Evolutionary conservation across 2,113 vertebrate genomes (phyloP), one percentile per base, ranked within the genome.

Genomic region (Megaleporinus macrocephalus): DNA sequence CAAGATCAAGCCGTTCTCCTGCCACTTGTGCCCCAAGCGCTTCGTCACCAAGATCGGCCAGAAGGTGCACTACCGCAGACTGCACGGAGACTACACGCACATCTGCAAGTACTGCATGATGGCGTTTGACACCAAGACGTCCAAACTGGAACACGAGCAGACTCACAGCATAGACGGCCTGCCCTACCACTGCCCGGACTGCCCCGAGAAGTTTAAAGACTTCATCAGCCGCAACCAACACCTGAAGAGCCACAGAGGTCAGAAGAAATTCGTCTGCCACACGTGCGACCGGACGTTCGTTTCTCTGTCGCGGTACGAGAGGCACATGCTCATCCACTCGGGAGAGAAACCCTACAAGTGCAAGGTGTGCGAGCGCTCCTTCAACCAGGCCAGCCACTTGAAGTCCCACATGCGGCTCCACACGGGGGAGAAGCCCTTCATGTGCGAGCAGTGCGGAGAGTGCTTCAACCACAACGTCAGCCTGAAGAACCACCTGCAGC

Each of bases 391-490:
- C 10, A 55, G 79, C 10, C 79, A 80, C 71, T 70, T 80, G 57
- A 80, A 80, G n/a, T 80, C 79, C 9, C 79, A 78, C 69, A 73
- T 66, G 70, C 70, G 79, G 0, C 79, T 80, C 59, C 79, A 80
- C 79, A 80, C 79, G 15, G 79, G 79, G 5, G 79, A 80, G 27
- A 18, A 71, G 70, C 79, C 79, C 24, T 80, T 80, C 79, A 80
- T 80, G 79, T 80, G 79, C 59, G 79, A 80, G 29, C 79, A 73
- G 70, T 80, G 79, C 29, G 79, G 79, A 29, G 61, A 73, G 29
- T 80, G 79, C 41, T 80, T 80, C 70, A 80, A 80, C 47, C 68
- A 83, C 75, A 78, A 83, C 30, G 68, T 78, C 69, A 78, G 75
- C 47, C 82, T 55, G 13, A 62, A 78, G 47, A 78, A 78, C 62